Evolutionary conservation across 2,113 vertebrate genomes (phyloP), one percentile per base, ranked within the genome.

Genomic region (Halichoeres trimaculatus): DNA sequence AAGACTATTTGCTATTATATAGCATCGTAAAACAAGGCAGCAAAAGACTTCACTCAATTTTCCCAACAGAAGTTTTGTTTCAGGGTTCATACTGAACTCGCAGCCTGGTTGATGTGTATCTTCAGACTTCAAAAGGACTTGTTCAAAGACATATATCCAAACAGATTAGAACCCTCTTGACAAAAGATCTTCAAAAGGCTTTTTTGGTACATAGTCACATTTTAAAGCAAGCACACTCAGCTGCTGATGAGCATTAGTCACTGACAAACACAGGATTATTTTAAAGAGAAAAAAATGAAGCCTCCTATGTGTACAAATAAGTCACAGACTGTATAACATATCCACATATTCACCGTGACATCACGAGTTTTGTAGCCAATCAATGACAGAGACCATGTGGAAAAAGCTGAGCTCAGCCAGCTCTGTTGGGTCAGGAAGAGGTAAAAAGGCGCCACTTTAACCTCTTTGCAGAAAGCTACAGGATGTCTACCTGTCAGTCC

Each of bases 11-110:
- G 9, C 7, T 5, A 70, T 83, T 51, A 17, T 41, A 16, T 8
- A n/a, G 26, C 41, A 3, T 19, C 24, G 20, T 56, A 43, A 62
- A 72, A 69, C 50, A 54, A 54, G 73, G 40, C 23, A 24, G 26
- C 48, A 34, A n/a, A 54, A 19, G 17, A 60, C 3, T 23, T 41
- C 1, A 19, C 59, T 57, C 11, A 13, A 45, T 20, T 51, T 41
- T 58, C 26, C 8, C 24, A 24, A n/a, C 19, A 35, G 5, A 20
- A n/a, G 17, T 16, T 59, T 47, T 47, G 26, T 17, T 45, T 12
- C 16, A 22, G 36, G 53, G 26, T 17, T 22, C 7, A 30, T 26
- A 9, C 19, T 43, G 19, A 45, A 12, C 10, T 13, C 51, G 10
- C 3, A 2, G 45, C 8, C 19, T 19, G 16, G 8, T 17, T 34